phyloP scores from a whole-genome alignment of 2,113 vertebrate genomes.

The Rhea americana region DNA sequence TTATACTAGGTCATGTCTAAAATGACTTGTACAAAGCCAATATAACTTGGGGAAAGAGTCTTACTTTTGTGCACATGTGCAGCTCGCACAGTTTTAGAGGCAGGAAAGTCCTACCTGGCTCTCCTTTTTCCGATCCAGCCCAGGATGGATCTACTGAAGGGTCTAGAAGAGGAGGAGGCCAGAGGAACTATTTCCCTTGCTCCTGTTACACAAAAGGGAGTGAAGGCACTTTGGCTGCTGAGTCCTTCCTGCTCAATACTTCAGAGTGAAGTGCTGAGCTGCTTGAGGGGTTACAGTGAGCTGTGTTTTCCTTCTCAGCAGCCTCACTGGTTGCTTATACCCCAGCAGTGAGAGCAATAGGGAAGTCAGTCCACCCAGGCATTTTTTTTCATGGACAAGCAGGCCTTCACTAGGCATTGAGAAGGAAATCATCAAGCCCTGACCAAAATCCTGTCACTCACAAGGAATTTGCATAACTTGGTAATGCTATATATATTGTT shows the following conservation, averaged over 20 bases:
- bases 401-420: not conserved
- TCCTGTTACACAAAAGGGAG: not conserved
- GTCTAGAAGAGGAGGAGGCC: not conserved
- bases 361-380: not conserved
- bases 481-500: not conserved
- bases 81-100: not conserved
- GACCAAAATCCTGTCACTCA: not conserved
- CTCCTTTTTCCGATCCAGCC: not conserved
- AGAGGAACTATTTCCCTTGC: not conserved
- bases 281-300: not conserved
- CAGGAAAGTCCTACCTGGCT: not conserved
- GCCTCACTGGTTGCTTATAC: not conserved
- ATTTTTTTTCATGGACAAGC: not conserved
- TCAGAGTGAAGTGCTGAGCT: not conserved
- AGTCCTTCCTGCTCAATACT: not conserved
- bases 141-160: not conserved
- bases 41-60: not conserved
- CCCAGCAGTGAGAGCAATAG: not conserved
- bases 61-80: not conserved
- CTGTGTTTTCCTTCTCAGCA: not conserved
- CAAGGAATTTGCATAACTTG: not conserved
- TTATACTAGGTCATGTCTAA: not conserved
- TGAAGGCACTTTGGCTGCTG: not conserved
- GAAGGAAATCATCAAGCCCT: not conserved
- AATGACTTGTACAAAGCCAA: not conserved